These are phyloP conservation scores for Panurus biarmicus DNA, from an alignment of 2,113 vertebrate species.

Conservation along the genomic window DNA sequence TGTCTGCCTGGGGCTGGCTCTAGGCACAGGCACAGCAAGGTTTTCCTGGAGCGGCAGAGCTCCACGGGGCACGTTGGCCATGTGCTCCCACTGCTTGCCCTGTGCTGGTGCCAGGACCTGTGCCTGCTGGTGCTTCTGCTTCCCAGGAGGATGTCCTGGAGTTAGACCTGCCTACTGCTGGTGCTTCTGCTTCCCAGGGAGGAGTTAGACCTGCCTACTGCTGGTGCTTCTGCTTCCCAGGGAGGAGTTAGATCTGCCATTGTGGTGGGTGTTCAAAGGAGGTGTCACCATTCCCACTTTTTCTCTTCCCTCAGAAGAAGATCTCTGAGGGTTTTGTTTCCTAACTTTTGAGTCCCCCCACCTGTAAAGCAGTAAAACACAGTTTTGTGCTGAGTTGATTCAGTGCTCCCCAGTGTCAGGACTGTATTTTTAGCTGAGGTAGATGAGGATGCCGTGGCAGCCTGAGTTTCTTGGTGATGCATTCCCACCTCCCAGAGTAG, in stretches of 20 bases:
- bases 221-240: neutral
- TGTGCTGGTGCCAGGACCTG: neutral
- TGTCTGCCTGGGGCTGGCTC: neutral
- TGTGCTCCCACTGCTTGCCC: accelerated
- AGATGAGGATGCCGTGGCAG: neutral
- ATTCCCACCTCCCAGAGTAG: neutral
- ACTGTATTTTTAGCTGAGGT: neutral
- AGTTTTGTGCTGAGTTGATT: neutral
- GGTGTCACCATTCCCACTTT: neutral
- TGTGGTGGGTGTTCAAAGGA: neutral
- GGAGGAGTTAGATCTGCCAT: neutral
- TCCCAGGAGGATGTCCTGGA: too few species aligned
- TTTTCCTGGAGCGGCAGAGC: neutral
- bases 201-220: too few species aligned
- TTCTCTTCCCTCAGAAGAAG: neutral
- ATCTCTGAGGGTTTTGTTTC: neutral
- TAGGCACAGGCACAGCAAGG: neutral
- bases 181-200: too few species aligned
- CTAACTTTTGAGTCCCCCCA: neutral
- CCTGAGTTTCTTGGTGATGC: neutral
- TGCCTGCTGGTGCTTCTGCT: too few species aligned
- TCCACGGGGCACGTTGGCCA: accelerated
- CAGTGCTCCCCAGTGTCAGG: accelerated
- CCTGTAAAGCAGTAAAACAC: neutral
- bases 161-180: too few species aligned